phyloP scores from a whole-genome alignment of 92 coral and sea anemone species.

The Zoanthus gigantus region DNA sequence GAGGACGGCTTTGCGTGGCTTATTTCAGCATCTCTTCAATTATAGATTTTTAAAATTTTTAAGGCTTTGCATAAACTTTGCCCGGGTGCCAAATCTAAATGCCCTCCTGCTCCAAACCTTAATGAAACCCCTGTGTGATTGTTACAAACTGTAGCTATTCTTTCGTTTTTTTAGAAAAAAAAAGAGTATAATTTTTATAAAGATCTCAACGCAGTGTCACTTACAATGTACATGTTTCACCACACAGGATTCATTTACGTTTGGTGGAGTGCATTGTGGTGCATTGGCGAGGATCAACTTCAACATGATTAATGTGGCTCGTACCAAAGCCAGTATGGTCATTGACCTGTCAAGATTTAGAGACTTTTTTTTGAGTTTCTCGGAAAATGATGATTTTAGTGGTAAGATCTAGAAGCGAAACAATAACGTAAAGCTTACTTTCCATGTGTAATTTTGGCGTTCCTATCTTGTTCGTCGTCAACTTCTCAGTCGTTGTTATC shows the following conservation, averaged over 20 bases:
- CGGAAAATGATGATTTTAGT: conserved; percentile 71
- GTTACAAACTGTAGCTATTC: too few relatives aligned
- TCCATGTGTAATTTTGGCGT: not conserved
- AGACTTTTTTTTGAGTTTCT: conserved; percentile 89
- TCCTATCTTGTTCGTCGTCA: not conserved
- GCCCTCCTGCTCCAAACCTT: too few relatives aligned
- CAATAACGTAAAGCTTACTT: not conserved
- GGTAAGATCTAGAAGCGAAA: conserved; percentile 38
- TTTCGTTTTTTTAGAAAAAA: too few relatives aligned
- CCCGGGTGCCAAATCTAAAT: too few relatives aligned
- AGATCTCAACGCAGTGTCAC: too few relatives aligned
- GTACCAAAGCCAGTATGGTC: conserved; percentile 87
- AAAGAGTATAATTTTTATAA: too few relatives aligned
- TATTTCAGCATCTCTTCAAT: too few relatives aligned
- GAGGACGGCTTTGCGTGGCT: too few relatives aligned
- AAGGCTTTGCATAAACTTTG: too few relatives aligned
- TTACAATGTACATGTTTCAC: not conserved
- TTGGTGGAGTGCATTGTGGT: conserved; percentile 97
- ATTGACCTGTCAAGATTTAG: conserved; percentile 86
- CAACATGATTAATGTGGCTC: conserved; percentile 79
- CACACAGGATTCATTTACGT: conserved; percentile 77
- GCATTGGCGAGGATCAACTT: conserved; percentile 86
- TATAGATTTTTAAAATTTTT: too few relatives aligned
- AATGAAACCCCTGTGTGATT: too few relatives aligned
- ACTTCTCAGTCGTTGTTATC: not conserved